Evolutionary conservation across 2,113 vertebrate species (phyloP).

Genomic region (Eulacestoma nigropectus): DNA sequence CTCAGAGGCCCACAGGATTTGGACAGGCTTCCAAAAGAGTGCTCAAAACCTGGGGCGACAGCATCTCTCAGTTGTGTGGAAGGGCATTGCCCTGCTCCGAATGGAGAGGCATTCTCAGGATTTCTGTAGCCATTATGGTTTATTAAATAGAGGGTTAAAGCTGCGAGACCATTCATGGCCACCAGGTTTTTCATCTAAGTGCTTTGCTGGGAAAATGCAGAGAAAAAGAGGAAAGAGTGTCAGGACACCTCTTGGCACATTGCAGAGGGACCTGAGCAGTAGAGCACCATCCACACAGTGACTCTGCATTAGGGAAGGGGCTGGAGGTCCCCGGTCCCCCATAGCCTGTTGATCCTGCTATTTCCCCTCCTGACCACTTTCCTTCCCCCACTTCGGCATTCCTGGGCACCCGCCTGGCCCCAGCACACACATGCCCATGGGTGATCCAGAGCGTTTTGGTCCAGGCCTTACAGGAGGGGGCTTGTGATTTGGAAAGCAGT

Average conservation of each 20-base stretch:
- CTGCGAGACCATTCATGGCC: accelerated
- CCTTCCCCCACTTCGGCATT: background rate
- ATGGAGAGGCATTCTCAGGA: background rate
- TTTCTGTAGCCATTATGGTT: background rate
- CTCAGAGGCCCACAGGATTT: background rate
- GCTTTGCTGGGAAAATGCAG: background rate
- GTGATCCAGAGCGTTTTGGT: background rate
- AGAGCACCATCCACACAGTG: accelerated
- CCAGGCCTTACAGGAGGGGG: accelerated
- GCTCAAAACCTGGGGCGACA: accelerated
- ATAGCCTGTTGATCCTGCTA: background rate
- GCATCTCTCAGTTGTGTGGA: background rate
- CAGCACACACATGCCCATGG: background rate
- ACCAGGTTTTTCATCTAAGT: background rate
- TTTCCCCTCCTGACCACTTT: background rate
- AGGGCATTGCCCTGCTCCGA: background rate
- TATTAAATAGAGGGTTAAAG: background rate
- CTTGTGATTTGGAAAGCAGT: background rate
- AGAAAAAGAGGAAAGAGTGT: background rate
- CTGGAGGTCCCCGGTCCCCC: background rate
- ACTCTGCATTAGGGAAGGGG: accelerated
- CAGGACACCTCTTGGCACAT: accelerated
- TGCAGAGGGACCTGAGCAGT: background rate
- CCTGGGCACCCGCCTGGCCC: accelerated
- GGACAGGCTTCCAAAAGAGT: background rate